Percentiles rank a stretch among this genome's conserved stretches.
Conservation (phyloP, 2,888 invertebrate species). For the Syritta pipiens region DNA sequence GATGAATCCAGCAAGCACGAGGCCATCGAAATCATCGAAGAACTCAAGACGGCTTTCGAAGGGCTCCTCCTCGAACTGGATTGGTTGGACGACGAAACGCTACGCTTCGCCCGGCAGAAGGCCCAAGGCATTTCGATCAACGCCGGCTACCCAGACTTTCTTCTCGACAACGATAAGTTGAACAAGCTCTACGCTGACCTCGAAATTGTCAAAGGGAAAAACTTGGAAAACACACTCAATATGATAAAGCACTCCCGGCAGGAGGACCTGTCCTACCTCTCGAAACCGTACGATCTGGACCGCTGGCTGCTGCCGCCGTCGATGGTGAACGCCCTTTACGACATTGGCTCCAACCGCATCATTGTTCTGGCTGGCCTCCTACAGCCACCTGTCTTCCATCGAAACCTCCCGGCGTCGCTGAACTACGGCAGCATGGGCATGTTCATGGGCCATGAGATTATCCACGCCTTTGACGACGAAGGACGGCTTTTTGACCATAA, state of each 20-base stretch:
- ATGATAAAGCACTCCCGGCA: conserved; percentile 85
- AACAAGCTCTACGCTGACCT: conserved; percentile 90
- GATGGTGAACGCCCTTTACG: conserved; percentile 93
- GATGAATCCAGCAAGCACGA: conserved; percentile 81
- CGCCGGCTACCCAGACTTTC: conserved; percentile 96
- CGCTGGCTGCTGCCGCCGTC: conserved; percentile 93
- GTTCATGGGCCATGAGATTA: conserved; percentile 71
- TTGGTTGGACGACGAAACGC: conserved; percentile 96
- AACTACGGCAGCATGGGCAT: conserved; percentile 71
- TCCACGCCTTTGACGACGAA: conserved; percentile 71
- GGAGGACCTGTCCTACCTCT: conserved; percentile 84
- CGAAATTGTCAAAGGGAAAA: conserved; percentile 83
- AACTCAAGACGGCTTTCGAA: conserved; percentile 90
- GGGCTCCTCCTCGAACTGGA: conserved; percentile 88
- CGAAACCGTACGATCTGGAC: conserved; percentile 86
- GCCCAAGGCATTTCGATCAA: conserved; percentile 88
- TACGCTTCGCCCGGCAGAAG: conserved; percentile 89
- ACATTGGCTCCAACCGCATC: conserved; percentile 83
- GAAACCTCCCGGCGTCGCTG: conserved; percentile 84
- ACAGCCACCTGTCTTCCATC: conserved; percentile 88
- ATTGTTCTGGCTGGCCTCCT: conserved; percentile 40
- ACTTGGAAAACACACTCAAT: conserved; percentile 90
- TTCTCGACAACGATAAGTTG: conserved; percentile 86
- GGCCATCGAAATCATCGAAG: conserved; percentile 92
- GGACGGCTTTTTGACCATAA: conserved; percentile 64